Percentiles rank a stretch among this genome's conserved stretches.
These are phyloP conservation scores for Augiades crinisus DNA, from an alignment of 2,888 invertebrate species.

Conservation along the genomic window DNA sequence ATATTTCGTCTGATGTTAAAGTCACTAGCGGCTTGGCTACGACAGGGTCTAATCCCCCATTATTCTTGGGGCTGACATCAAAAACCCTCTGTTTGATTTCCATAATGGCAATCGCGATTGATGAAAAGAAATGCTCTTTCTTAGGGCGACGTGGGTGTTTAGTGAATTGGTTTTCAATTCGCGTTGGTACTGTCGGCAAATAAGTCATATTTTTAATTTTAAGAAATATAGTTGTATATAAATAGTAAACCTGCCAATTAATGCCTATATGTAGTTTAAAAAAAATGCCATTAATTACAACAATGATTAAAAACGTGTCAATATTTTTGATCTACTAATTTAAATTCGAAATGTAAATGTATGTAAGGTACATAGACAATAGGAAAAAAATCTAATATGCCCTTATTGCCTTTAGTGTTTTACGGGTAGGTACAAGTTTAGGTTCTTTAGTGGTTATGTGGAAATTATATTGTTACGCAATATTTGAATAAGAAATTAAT, in stretches of 20 bases:
- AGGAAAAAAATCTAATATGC: too few species aligned
- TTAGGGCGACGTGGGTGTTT: slow-evolving; percentile 50
- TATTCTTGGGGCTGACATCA: slow-evolving; percentile 13
- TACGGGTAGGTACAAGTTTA: too few species aligned
- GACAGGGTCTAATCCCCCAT: slow-evolving; percentile 10
- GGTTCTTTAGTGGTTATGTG: too few species aligned
- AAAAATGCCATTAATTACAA: too few species aligned
- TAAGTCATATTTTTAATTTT: slow-evolving; percentile 15
- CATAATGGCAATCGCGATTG: slow-evolving; percentile 67
- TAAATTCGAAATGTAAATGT: too few species aligned
- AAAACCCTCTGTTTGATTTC: slow-evolving; percentile 55
- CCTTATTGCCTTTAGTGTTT: too few species aligned
- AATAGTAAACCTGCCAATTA: too few species aligned
- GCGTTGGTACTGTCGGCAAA: slow-evolving; percentile 46
- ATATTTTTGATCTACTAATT: too few species aligned
- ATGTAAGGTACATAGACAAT: too few species aligned
- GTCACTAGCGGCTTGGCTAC: background rate
- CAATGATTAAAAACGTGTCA: too few species aligned
- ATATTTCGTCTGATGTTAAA: background rate
- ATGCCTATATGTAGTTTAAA: background rate
- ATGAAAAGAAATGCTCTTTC: slow-evolving; percentile 63
- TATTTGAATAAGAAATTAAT: too few species aligned
- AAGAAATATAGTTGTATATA: background rate
- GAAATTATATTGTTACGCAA: too few species aligned
- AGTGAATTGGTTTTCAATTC: slow-evolving; percentile 61